These are phyloP conservation scores for Coptodon rendalli DNA, from an alignment of 2,113 vertebrate genomes.

Conservation along the genomic window DNA sequence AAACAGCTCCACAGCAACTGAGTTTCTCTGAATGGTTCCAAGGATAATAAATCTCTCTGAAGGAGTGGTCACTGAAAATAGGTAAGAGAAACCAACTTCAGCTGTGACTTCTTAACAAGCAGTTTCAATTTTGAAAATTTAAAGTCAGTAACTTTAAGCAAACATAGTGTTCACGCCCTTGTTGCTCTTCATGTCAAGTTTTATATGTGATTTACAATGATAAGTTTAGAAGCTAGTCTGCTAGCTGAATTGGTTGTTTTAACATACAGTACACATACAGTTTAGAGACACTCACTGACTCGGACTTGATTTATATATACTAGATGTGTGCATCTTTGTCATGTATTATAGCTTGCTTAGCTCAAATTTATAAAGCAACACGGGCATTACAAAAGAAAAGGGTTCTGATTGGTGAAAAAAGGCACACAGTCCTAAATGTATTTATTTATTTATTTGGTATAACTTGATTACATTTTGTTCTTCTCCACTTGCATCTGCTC, in stretches of 20 bases:
- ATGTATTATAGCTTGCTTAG: neutral
- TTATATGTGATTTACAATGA: neutral
- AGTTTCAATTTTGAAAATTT: neutral
- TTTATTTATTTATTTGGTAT: neutral
- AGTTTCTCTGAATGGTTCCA: constrained; percentile 2
- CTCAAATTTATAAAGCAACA: neutral
- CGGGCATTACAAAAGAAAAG: neutral
- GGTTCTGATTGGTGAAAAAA: neutral
- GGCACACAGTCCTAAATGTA: neutral
- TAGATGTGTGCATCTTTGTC: neutral
- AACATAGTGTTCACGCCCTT: neutral
- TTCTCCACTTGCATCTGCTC: neutral
- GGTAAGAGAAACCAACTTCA: neutral
- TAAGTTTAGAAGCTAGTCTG: neutral
- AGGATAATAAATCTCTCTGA: constrained; percentile 16
- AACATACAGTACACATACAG: neutral
- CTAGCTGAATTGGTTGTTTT: neutral
- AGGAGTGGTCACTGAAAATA: neutral
- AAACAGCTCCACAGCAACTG: neutral
- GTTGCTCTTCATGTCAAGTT: neutral
- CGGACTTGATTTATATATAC: rapidly evolving
- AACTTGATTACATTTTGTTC: neutral
- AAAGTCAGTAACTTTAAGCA: neutral
- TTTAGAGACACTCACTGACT: neutral
- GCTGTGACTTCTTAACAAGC: neutral